A percentile compares a stretch with the other conserved stretches of the same genome.
Conservation (phyloP, 2,888 invertebrate species). For the Xylophagus ater region DNA sequence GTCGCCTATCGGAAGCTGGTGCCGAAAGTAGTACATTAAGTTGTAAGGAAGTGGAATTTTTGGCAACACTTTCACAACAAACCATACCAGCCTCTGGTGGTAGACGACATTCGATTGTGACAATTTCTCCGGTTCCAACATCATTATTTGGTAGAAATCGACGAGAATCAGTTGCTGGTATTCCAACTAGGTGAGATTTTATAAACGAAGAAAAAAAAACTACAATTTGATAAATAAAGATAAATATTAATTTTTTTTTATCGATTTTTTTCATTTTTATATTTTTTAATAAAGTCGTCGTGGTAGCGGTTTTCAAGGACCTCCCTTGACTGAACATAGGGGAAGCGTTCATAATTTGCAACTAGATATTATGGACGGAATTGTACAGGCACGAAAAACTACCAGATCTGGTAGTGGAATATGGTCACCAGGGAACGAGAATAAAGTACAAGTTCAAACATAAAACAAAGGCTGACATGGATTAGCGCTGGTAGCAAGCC, state of each 20-base stretch:
- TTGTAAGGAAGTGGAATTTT: constrained; percentile 70
- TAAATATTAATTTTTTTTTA: neutral
- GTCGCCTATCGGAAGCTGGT: constrained; percentile 68
- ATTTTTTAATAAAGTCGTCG: constrained; percentile 27
- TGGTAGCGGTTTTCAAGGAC: constrained; percentile 44
- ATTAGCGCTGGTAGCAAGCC: too few relatives aligned
- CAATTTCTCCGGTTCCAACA: constrained; percentile 70
- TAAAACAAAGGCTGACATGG: too few relatives aligned
- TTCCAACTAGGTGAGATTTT: constrained; percentile 42
- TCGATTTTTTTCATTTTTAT: constrained; percentile 5
- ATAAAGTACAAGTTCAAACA: constrained; percentile 37
- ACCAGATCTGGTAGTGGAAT: constrained; percentile 45
- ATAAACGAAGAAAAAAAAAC: neutral
- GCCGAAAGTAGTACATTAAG: constrained; percentile 61
- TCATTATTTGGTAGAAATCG: constrained; percentile 69
- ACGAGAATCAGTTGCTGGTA: constrained; percentile 71
- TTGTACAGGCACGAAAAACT: constrained; percentile 67
- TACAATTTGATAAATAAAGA: neutral
- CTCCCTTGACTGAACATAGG: constrained; percentile 57
- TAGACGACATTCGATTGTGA: constrained; percentile 74
- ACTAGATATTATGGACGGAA: constrained; percentile 81
- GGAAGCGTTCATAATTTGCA: constrained; percentile 76
- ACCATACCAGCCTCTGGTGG: constrained; percentile 59
- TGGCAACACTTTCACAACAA: constrained; percentile 70
- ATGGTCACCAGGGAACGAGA: constrained; percentile 46